Conservation (phyloP, 2,113 vertebrate species). For the Onychorhynchus coronatus region DNA sequence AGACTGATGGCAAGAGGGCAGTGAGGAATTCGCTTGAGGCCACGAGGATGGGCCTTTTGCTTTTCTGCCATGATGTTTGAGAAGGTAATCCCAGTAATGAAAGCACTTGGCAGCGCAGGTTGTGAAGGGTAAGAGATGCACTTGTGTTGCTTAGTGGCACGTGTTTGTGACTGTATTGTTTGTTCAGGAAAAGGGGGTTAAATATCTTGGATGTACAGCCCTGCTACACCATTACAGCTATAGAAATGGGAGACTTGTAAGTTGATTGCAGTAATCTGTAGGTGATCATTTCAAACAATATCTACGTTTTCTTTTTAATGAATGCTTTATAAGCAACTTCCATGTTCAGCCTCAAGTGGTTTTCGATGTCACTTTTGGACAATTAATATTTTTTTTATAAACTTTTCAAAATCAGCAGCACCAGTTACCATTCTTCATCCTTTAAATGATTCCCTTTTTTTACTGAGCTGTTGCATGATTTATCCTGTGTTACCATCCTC, state of each 20-base stretch:
- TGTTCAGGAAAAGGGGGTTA: background rate
- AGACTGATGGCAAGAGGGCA: slow-evolving; percentile 6
- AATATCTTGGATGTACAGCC: background rate
- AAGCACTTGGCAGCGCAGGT: slow-evolving; percentile 20
- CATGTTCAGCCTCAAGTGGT: slow-evolving; percentile 53
- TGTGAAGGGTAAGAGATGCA: background rate
- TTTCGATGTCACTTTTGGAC: slow-evolving; percentile 61
- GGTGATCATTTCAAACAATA: slow-evolving; percentile 37
- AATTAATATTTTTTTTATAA: slow-evolving; percentile 62
- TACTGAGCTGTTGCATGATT: slow-evolving; percentile 79
- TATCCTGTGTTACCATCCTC: slow-evolving; percentile 79
- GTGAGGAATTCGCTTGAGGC: background rate
- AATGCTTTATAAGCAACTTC: slow-evolving; percentile 60
- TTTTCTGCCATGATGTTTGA: background rate
- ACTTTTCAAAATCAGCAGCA: slow-evolving; percentile 66
- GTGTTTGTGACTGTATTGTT: background rate
- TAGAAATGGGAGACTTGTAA: background rate
- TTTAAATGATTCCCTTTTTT: slow-evolving; percentile 71
- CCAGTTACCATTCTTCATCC: slow-evolving; percentile 70
- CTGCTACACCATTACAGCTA: background rate
- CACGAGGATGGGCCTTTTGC: background rate
- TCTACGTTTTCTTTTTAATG: slow-evolving; percentile 35
- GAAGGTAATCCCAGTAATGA: background rate
- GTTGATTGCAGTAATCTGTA: slow-evolving; percentile 38
- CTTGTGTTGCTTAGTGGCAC: background rate